These are phyloP conservation scores for Argopecten irradians DNA, from an alignment of 1,140 invertebrate genomes.

Conservation along the genomic window DNA sequence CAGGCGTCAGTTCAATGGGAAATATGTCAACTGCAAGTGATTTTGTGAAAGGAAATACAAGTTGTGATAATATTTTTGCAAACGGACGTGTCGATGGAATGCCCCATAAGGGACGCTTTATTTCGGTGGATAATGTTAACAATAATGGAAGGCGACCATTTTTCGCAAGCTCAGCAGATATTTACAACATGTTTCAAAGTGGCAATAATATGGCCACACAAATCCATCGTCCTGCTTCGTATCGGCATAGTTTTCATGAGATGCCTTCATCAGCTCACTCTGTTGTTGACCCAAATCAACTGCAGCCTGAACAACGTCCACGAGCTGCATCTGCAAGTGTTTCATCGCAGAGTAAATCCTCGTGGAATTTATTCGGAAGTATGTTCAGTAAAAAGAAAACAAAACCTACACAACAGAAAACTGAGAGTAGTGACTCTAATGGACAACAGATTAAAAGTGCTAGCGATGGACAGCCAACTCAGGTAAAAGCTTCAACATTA, in stretches of 20 bases:
- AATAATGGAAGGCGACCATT: constrained; percentile 57
- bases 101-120: constrained; percentile 54
- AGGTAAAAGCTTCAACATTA: neutral
- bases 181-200: constrained; percentile 63
- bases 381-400: constrained; percentile 46
- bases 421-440: neutral
- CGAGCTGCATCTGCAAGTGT: constrained; percentile 50
- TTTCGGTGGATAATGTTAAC: constrained; percentile 56
- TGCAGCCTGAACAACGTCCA: constrained; percentile 36
- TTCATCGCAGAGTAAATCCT: constrained; percentile 39
- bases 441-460: neutral
- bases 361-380: constrained; percentile 52
- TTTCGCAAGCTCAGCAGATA: constrained; percentile 65
- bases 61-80: constrained; percentile 45
- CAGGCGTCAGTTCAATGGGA: constrained; percentile 37
- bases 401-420: neutral
- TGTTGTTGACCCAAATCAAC: constrained; percentile 38
- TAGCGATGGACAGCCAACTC: neutral
- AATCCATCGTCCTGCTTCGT: constrained; percentile 54
- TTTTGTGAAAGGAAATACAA: constrained; percentile 35
- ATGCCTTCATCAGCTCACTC: constrained; percentile 51
- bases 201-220: constrained; percentile 56
- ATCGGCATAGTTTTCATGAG: constrained; percentile 67
- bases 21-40: constrained; percentile 33
- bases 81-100: constrained; percentile 46